These are phyloP conservation scores for Muscidifurax raptorellus DNA, from an alignment of 1,140 invertebrate species.

Conservation along the genomic window DNA sequence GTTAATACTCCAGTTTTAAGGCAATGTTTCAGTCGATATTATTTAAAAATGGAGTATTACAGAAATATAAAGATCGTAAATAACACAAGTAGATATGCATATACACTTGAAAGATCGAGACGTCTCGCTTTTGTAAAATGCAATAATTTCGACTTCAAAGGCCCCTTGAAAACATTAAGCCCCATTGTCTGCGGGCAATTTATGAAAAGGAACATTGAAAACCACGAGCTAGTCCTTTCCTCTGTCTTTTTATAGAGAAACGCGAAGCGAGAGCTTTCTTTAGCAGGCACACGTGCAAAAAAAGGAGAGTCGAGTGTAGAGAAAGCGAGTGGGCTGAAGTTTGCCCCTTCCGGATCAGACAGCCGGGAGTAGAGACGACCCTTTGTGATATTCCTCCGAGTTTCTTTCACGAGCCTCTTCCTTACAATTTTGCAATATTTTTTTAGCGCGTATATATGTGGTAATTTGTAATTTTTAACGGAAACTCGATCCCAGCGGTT, in stretches of 20 bases:
- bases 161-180: not conserved
- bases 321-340: not conserved
- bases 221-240: not conserved
- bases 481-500: no score
- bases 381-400: constrained; percentile 38
- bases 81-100: no score
- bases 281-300: not conserved
- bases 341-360: constrained; percentile 44
- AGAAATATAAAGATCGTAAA: no score
- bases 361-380: constrained; percentile 36
- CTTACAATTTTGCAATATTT: not conserved
- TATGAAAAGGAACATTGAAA: constrained; percentile 25
- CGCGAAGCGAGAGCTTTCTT: constrained; percentile 23
- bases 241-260: not conserved
- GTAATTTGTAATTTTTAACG: no score
- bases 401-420: constrained; percentile 37
- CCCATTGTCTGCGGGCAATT: constrained; percentile 23
- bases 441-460: not conserved
- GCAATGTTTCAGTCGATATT: no score
- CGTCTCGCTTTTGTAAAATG: not conserved
- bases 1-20: no score
- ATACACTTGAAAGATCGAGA: not conserved
- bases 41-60: not conserved
- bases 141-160: not conserved
- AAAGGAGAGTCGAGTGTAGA: not conserved